Conservation (phyloP, 2,797 vertebrate species). For the Heliangelus exortis region DNA sequence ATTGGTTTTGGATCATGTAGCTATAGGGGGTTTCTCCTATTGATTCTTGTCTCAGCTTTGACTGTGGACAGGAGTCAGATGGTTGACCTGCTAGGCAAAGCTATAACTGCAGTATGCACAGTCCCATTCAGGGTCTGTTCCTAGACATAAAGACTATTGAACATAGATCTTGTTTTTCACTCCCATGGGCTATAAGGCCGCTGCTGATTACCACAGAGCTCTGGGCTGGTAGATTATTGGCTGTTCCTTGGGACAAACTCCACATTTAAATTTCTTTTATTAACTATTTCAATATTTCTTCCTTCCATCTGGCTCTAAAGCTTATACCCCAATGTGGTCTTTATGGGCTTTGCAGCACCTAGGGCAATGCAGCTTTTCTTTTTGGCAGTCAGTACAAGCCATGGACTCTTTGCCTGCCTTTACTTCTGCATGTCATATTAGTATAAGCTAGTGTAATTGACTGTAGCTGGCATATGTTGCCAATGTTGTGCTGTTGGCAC, state of each 20-base stretch:
- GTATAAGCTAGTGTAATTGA: constrained; percentile 56
- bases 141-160: background rate
- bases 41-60: constrained; percentile 68
- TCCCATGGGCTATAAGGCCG: background rate
- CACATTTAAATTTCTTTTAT: constrained; percentile 17
- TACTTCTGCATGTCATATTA: constrained; percentile 52
- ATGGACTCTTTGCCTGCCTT: constrained; percentile 25
- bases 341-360: constrained; percentile 17
- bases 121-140: background rate
- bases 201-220: background rate
- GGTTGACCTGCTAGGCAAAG: constrained; percentile 66
- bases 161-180: background rate
- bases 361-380: constrained; percentile 35
- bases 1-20: constrained; percentile 68
- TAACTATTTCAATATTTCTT: constrained; percentile 36
- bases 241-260: background rate
- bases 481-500: constrained; percentile 41
- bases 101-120: background rate
- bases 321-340: background rate
- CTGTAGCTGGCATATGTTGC: constrained; percentile 59
- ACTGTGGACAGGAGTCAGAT: constrained; percentile 21
- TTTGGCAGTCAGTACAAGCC: constrained; percentile 27
- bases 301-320: constrained; percentile 1
- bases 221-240: background rate
- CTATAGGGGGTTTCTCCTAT: constrained; percentile 52